Base-by-base conservation (phyloP, 2,888 invertebrate species). In the Odontothrips loti region DNA sequence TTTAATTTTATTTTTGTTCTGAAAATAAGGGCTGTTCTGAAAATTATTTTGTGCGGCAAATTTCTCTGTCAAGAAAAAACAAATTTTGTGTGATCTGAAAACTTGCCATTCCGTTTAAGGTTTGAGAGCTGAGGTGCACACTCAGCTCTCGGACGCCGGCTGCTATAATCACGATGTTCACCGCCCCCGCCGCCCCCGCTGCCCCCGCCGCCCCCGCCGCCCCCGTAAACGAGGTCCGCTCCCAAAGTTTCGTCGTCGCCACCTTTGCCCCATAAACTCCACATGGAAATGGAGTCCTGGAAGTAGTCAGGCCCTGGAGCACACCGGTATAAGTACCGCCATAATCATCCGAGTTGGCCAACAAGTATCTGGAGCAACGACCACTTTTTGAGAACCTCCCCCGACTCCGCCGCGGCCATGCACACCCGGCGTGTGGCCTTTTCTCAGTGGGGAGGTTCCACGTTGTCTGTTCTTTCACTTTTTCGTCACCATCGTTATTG, bases 271-370 rank as follows among this genome's bases (percentile, higher is more conserved):
- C 68, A 75, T 75, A 75, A 75, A 75, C 27, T 27, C 68, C 68
- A 75, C 68, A 75, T 75, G 68, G 68, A 75, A 75, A 75, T 75
- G 68, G 68, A 75, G 68, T 75, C 68, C 68, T 43, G 68, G 68
- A 75, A 75, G 12, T 27, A 75, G 58, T 58, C 58, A 4, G 20
- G 15, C 58, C 15, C 58, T n/a, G n/a, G n/a, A n/a, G n/a, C 20
- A 2, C 20, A 6, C 51, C 51, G 12, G 51, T 20, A 51, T 58
- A 58, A 58, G 58, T 58, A 20, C 58, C 20, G 58, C 58, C 11
- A 20, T 9, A 58, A 58, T 58, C 58, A 58, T 20, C 58, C 58
- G 58, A 58, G 17, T 15, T 58, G 11, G 34, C 34, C 34, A 43
- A 43, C 34, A 43, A 43, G 34, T 43, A 43, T 43, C 34, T 43